A percentile compares a stretch with the other conserved stretches of the same genome.
Conservation (phyloP, 1,140 invertebrate genomes). For the Scaptodrosophila lebanonensis region DNA sequence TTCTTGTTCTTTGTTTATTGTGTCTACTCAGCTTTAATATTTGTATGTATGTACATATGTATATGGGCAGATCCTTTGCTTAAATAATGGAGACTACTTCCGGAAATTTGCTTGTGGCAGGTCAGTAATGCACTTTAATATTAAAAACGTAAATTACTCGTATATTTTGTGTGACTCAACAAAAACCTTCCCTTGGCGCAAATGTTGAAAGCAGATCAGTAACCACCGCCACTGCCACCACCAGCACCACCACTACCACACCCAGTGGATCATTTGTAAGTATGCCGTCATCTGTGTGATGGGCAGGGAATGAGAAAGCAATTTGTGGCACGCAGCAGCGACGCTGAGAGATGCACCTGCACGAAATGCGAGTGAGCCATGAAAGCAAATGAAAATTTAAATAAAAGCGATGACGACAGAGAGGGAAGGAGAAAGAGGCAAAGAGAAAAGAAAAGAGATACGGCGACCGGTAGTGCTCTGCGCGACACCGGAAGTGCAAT, state of each 20-base stretch:
- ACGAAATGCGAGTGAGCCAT: constrained; percentile 46
- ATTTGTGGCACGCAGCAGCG: constrained; percentile 53
- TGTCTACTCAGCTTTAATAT: no score
- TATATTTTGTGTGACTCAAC: no score
- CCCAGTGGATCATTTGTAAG: constrained; percentile 44
- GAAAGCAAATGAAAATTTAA: constrained; percentile 8
- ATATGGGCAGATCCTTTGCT: no score
- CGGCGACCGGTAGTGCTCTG: constrained; percentile 31
- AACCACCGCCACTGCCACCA: no score
- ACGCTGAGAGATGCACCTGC: constrained; percentile 23
- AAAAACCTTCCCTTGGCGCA: no score
- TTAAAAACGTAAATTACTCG: no score
- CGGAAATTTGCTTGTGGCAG: no score
- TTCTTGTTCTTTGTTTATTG: no score
- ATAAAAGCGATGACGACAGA: background rate
- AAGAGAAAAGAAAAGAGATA: constrained; percentile 27
- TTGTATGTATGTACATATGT: no score
- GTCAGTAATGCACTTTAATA: no score
- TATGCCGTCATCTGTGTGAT: constrained; percentile 52
- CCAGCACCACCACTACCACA: constrained; percentile 25
- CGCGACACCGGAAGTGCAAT: constrained; percentile 66
- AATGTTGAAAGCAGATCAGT: no score
- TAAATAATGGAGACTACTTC: no score
- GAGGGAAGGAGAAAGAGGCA: background rate
- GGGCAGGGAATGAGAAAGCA: constrained; percentile 52